Evolutionary conservation across 2,113 vertebrate genomes (phyloP), one percentile per base, ranked within the genome.

Genomic region (Takifugu bimaculatus): DNA sequence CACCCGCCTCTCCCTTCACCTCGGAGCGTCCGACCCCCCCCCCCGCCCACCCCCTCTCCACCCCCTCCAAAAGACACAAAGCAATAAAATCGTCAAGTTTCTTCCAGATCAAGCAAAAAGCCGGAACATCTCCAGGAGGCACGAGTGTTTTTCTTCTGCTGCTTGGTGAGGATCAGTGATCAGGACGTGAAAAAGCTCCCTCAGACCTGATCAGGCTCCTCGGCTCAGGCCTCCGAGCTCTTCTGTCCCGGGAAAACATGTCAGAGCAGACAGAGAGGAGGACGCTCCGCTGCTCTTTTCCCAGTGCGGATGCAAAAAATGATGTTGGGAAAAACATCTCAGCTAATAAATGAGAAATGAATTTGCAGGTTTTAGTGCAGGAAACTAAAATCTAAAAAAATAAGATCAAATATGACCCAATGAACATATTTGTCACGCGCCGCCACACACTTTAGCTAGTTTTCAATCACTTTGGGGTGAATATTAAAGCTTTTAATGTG

Each of bases 1-100:
- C 32, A 77, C 73, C 81, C 78, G 65, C 81, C 72, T 71, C 71
- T 26, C 77, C 39, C 48, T 76, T 83, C 66, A 70, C 79, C 85
- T 87, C 73, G 2, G 0, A 87, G 88, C 71, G 29, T 47, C 10
- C 45, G 11, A 10, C 44, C 3, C 5, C 13, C 3, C 5, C 13
- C 13, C n/a, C 45, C 6, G 2, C 45, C n/a, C 45, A 2, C 45
- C 14, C n/a, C 45, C 45, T n/a, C 13, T 5, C 39, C 29, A 26
- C 45, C 54, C 25, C 57, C 12, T 32, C 28, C 26, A 32, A 52
- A 48, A 10, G 53, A 72, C 73, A 69, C 65, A 73, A 76, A 72
- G 74, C 60, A 28, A 15, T 26, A 4, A n/a, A 50, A 68, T 66
- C n/a, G 11, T 63, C 61, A 62, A 60, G 71, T 3, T 26, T 75